Conservation (phyloP, 2,113 vertebrate species). For the Astatoreochromis straeleni region DNA sequence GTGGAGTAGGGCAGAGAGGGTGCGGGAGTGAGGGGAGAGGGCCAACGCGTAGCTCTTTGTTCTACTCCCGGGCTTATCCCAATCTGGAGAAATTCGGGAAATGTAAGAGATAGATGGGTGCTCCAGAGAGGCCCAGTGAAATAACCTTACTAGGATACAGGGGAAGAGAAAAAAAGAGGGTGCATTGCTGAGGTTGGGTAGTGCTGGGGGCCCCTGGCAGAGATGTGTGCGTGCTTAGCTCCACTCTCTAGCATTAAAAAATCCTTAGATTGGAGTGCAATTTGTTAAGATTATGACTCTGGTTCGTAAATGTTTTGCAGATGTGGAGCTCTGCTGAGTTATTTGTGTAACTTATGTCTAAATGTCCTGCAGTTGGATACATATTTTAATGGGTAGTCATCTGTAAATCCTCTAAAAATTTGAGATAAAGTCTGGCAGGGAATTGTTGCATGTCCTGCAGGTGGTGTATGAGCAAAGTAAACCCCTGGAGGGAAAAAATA, state of each 20-base stretch:
- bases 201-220: constrained; percentile 1
- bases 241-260: constrained; percentile 80
- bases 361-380: not conserved
- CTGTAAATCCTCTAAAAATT: not conserved
- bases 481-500: not conserved
- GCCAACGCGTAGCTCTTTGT: constrained; percentile 75
- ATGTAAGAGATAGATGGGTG: constrained; percentile 85
- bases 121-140: constrained; percentile 81
- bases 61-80: constrained; percentile 78
- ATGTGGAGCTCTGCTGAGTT: constrained; percentile 71
- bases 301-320: constrained; percentile 81
- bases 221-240: constrained; percentile 75
- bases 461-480: not conserved
- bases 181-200: not conserved
- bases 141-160: constrained; percentile 78
- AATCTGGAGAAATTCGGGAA: constrained; percentile 86
- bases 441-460: not conserved
- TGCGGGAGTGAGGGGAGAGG: constrained; percentile 60
- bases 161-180: constrained; percentile 27
- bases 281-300: constrained; percentile 74
- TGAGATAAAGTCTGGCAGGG: not conserved
- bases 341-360: constrained; percentile 61
- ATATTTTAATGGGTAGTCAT: not conserved
- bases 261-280: constrained; percentile 68
- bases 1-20: constrained; percentile 5